Evolutionary conservation across 2,888 invertebrate genomes (phyloP), one percentile per base, ranked within the genome.

Genomic region (Morinoia aosen): DNA sequence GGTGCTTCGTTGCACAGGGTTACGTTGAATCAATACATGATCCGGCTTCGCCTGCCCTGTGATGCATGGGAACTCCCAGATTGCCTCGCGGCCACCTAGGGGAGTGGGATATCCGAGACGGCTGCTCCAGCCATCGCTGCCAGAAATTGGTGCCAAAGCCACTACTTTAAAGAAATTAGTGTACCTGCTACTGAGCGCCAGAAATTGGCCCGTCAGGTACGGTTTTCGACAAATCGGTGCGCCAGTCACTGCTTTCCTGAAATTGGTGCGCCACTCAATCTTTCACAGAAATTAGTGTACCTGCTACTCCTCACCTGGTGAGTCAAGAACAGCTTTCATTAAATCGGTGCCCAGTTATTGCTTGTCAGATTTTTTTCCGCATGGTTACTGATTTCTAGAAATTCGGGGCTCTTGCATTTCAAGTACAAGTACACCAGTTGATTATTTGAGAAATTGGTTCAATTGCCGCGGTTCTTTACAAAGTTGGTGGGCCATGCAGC

Each of bases 11-110:
- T 57, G 93, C 57, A 33, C 33, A 16, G 93, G 93, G 93, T 93
- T 93, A 57, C 57, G 56, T 12, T 93, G 56, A 93, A 93, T 93
- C 93, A 93, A 93, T 93, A 93, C 93, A 33, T 57, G 48, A 93
- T 93, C 93, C 93, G n/a, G 33, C 93, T 57, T 48, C 93, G 33
- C 57, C 57, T 48, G 39, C 48, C 90, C 48, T 90, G 90, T 48
- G 40, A 90, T 48, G 90, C 48, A 90, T 48, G 48, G 90, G 40
- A 33, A 76, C 76, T 76, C 33, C 76, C 76, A 76, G 25, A 16
- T 19, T 33, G 76, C 33, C 76, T 76, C 76, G 2, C 8, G 25
- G 76, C 33, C 14, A 33, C 76, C 25, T 76, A 33, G 76, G 25
- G 76, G 33, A 16, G 8, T 16, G 76, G 19, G 25, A 19, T 33